Base-by-base conservation (phyloP, 2,113 vertebrate species). In the Paedocypris sp. region DNA sequence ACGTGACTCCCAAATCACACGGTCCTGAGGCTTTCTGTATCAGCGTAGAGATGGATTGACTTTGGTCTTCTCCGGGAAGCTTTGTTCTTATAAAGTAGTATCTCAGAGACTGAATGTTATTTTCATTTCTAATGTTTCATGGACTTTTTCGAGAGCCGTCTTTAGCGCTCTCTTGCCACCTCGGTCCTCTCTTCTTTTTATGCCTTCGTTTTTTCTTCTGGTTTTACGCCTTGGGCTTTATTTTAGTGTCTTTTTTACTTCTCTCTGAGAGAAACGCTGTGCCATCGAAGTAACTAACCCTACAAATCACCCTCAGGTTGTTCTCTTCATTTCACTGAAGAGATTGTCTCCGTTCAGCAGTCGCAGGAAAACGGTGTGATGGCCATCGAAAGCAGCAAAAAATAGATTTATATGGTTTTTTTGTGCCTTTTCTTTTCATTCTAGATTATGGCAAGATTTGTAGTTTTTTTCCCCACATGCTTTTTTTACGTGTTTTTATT, bases 221-320 rank as follows among this genome's bases (percentile, higher is more conserved):
- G 59, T 56, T 57, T 46, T 39, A 38, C 54, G 68, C 71, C 62
- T 58, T 66, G 58, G 66, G 66, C 73, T 66, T 49, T 64, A 45
- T 71, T 54, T 70, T 68, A 36, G 38, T 69, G 50, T 71, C 66
- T 71, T 71, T 74, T n/a, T 71, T 64, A 64, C 66, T 60, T 71
- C n/a, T 52, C 33, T 35, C 36, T 52, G 31, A 25, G 38, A 64
- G 39, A 72, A 72, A 73, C 57, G 46, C 52, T 64, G 47, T 41
- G 38, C 56, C 60, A 72, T 73, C 56, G 58, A 71, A 73, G 70
- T 67, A 12, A 9, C 53, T 20, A 35, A 67, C 45, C 36, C 53
- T 67, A 29, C 42, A 31, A 46, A 50, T 63, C 38, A 39, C 10
- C 41, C n/a, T 54, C 13, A 38, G 51, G 31, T 16, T 15, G 28